These are phyloP conservation scores for Erythrocercus mccallii DNA, from an alignment of 2,113 vertebrate species.

Conservation along the genomic window DNA sequence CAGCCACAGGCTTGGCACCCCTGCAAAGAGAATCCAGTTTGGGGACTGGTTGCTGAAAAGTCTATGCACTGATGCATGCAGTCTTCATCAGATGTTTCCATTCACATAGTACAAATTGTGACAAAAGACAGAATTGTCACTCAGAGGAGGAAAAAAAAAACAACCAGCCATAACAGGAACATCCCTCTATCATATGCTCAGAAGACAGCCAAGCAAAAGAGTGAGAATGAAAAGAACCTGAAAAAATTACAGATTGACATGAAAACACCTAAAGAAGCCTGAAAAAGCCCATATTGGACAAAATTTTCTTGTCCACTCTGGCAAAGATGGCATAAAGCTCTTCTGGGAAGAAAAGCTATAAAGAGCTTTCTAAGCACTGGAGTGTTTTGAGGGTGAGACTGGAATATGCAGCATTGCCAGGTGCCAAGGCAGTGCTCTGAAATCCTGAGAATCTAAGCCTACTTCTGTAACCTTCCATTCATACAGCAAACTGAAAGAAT, in stretches of 20 bases:
- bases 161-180: background rate
- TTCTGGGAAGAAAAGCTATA: background rate
- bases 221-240: background rate
- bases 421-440: background rate
- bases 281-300: background rate
- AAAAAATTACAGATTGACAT: background rate
- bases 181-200: background rate
- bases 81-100: background rate
- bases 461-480: background rate
- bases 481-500: background rate
- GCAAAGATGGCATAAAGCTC: background rate
- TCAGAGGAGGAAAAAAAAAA: background rate
- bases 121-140: background rate
- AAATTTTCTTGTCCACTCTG: background rate
- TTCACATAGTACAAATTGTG: background rate
- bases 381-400: background rate
- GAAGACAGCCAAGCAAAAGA: background rate
- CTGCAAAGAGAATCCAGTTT: slow-evolving; percentile 58
- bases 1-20: slow-evolving; percentile 86
- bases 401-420: background rate
- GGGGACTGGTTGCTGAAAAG: background rate
- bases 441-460: background rate
- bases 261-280: background rate
- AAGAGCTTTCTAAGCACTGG: background rate
- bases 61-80: background rate